Base-by-base conservation (phyloP, 2,888 invertebrate species). In the Drosophila demipolita region DNA sequence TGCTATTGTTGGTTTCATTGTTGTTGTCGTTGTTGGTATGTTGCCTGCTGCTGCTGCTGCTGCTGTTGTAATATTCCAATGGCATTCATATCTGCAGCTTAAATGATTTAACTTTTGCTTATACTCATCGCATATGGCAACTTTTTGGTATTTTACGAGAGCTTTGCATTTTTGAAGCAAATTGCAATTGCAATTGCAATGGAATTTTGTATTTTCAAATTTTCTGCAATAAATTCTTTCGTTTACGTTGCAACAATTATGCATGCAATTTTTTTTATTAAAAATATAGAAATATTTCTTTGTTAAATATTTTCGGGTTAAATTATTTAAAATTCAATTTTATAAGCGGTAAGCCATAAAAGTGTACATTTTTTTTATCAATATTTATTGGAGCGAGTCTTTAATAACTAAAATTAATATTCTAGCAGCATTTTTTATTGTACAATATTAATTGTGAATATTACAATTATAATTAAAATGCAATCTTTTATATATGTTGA, bases 31-130 rank as follows among this genome's bases (percentile, higher is more conserved):
- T 67, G 7, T 52, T 50, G 26, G 23, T 1, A 23, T 23, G 15
- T 23, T 5, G 6, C 29, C 23, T n/a, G 11, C 38, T 48, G 35
- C 35, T 26, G 40, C 26, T 38, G 35, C 35, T 42, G 26, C 26
- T 63, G 33, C 57, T 59, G 36, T 40, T 62, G 73, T 60, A 40
- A 53, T 61, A 20, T 15, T 29, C 62, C 54, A 61, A 66, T 74
- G 65, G 68, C 63, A 64, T 74, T 63, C 81, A 77, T 54, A 62
- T 80, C 73, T 64, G 49, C 57, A 48, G 59, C 60, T 61, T 48
- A 64, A 69, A 7, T 60, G 40, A 40, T 58, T 61, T 54, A 57
- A 73, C 53, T 48, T 72, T 66, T 45, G 55, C 72, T 42, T 36
- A 42, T 62, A 55, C 53, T 29, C 73, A 60, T 64, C 55, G 33